Base-by-base conservation (phyloP, 2,888 invertebrate species). In the Pterostichus niger region DNA sequence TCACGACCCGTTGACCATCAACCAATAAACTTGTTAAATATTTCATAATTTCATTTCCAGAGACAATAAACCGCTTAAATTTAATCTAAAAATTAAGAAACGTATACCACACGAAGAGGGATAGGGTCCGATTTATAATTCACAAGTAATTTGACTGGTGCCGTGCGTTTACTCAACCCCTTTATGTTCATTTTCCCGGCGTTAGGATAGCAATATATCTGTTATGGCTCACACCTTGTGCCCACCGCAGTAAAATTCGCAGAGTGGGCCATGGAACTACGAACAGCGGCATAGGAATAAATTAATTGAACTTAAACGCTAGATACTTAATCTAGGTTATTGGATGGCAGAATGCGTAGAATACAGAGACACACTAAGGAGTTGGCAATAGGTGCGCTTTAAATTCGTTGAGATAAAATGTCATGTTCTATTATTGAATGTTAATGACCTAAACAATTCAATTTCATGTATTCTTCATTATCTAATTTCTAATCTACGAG, bases 291-390 rank as follows among this genome's bases (percentile, higher is more conserved):
- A 15, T 9, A 44, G 9, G 44, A 46, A 71, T 71, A 71, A 71
- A 71, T 71, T 71, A 71, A 71, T 71, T 71, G 71, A 71, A 71
- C 44, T 71, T 71, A 71, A 71, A 24, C 17, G 46, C 71, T 64
- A 35, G 71, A 71, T 46, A 71, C 46, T 71, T 71, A 71, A 71
- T 71, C 71, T 71, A 46, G 46, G 44, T 71, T 71, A 71, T 71
- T 71, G 71, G 44, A 71, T 46, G 46, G 24, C 3, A 15, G 33
- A 15, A 68, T 68, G 35, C 17, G 44, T 15, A 4, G 7, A 40
- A 6, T 6, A 40, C 40, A 40, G 40, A 9, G 40, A 40, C 40
- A 9, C 2, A 40, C 6, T 40, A 9, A 40, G 40, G 40, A 40
- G 7, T 7, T 1, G 24, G 24, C 3, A 24, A 2, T 24, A 24